Base-by-base conservation (phyloP, 1,140 invertebrate genomes). In the Lordiphosa clarofinis region DNA sequence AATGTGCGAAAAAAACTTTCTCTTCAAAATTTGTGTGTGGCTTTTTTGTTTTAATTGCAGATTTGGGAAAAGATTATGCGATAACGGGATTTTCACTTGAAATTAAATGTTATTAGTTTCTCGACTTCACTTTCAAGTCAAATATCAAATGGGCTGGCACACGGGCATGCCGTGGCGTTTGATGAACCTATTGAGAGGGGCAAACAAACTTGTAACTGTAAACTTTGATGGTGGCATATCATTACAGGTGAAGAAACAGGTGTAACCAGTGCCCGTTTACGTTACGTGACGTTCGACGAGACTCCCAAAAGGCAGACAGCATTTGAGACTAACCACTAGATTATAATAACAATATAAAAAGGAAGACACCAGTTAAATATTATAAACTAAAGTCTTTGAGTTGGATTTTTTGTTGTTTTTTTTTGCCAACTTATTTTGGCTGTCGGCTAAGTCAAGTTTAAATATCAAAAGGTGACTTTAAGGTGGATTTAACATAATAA, bases 181-280 rank as follows among this genome's bases (percentile, higher is more conserved):
- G 74, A 81, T 79, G 74, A 79, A 79, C 74, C 81, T 74, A 79
- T 55, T 55, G 12, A 43, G 43, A 64, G 70, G n/a, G 36, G 38
- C 37, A 40, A 42, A 19, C 15, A 78, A 73, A 57, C 70, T 58
- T 70, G 58, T 60, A 73, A 54, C 69, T 47, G 56, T 57, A 61
- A 49, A 50, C 64, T 56, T 53, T 61, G 74, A 50, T 82, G 71
- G 56, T 75, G 72, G 76, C 76, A 84, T 81, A 82, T 81, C 63
- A 81, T 81, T 81, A 82, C 71, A 81, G 60, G 72, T 53, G 66
- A 57, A 43, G 58, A 84, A 81, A 81, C 76, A 81, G 76, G 76
- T 81, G 76, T 81, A 81, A 76, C 76, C 76, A 81, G 76, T 82
- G 78, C 76, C 49, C 56, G 55, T 52, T 21, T 28, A 65, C 53